Percentiles rank a stretch among this genome's conserved stretches.
phyloP scores from a whole-genome alignment of 2,888 invertebrate genomes.

The Spodoptera picta region DNA sequence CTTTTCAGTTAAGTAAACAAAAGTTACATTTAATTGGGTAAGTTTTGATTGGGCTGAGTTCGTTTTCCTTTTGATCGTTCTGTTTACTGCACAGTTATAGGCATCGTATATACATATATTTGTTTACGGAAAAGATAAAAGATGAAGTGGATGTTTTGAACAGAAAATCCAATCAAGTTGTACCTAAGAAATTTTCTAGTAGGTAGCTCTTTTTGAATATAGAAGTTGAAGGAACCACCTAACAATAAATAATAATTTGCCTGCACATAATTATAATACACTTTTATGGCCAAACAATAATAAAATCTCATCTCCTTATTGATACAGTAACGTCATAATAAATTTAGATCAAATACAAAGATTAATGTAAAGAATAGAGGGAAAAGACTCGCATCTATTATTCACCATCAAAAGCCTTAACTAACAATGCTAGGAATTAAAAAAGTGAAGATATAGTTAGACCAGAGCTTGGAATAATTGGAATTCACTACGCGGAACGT shows the following conservation, averaged over 20 bases:
- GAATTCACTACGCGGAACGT: conserved; percentile 75
- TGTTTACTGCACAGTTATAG: too few species aligned
- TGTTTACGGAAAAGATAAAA: too few species aligned
- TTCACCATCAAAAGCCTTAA: conserved; percentile 24
- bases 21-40: too few species aligned
- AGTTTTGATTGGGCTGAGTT: too few species aligned
- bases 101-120: too few species aligned
- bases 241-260: conserved; percentile 7
- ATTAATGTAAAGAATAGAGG: not conserved
- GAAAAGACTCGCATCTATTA: conserved; percentile 2
- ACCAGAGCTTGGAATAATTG: conserved; percentile 78
- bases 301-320: not conserved
- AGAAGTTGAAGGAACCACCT: not conserved
- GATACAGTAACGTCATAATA: not conserved
- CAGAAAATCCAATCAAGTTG: too few species aligned
- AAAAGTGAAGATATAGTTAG: conserved; percentile 52
- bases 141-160: too few species aligned
- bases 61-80: too few species aligned
- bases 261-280: conserved; percentile 11
- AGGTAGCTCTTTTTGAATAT: not conserved
- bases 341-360: not conserved
- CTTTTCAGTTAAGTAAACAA: too few species aligned
- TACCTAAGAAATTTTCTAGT: too few species aligned
- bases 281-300: conserved; percentile 10
- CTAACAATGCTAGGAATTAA: conserved; percentile 49